Percentiles rank a stretch among this genome's conserved stretches.
Conservation (phyloP, 2,888 invertebrate species). For the Teinopalpus imperialis region DNA sequence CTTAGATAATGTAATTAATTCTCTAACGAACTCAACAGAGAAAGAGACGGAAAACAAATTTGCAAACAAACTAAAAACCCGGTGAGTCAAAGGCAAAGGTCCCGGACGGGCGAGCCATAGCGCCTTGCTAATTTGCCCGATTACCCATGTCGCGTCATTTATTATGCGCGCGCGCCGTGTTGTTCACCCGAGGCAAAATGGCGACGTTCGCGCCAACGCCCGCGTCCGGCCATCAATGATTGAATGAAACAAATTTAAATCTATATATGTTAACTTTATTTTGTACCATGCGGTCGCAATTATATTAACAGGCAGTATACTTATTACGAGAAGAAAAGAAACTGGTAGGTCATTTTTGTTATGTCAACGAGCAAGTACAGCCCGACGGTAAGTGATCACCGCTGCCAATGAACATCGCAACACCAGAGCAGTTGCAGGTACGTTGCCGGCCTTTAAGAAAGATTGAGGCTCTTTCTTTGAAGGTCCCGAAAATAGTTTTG, state of each 20-base stretch:
- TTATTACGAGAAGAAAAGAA: too few species aligned
- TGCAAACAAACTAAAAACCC: constrained; percentile 35
- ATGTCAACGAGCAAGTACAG: too few species aligned
- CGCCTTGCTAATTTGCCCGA: constrained; percentile 55
- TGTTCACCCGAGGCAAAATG: constrained; percentile 35
- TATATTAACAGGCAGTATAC: too few species aligned
- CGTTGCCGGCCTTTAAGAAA: too few species aligned
- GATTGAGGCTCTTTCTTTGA: too few species aligned
- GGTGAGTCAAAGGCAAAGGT: constrained; percentile 52
- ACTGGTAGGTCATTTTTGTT: too few species aligned
- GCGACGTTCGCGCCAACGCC: constrained; percentile 36
- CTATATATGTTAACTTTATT: constrained; percentile 29
- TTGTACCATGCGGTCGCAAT: not conserved
- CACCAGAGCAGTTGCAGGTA: too few species aligned
- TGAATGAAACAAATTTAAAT: constrained; percentile 41
- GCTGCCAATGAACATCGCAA: too few species aligned
- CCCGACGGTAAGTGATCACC: too few species aligned
- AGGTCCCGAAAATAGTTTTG: too few species aligned
- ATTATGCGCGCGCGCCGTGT: constrained; percentile 41
- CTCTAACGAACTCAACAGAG: too few species aligned
- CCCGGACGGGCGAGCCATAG: constrained; percentile 42
- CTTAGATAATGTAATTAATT: too few species aligned
- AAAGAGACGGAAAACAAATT: constrained; percentile 31
- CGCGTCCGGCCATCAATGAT: constrained; percentile 37
- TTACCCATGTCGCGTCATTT: constrained; percentile 43